phyloP scores from a whole-genome alignment of 2,888 invertebrate species.

The Drosophila emarginata region DNA sequence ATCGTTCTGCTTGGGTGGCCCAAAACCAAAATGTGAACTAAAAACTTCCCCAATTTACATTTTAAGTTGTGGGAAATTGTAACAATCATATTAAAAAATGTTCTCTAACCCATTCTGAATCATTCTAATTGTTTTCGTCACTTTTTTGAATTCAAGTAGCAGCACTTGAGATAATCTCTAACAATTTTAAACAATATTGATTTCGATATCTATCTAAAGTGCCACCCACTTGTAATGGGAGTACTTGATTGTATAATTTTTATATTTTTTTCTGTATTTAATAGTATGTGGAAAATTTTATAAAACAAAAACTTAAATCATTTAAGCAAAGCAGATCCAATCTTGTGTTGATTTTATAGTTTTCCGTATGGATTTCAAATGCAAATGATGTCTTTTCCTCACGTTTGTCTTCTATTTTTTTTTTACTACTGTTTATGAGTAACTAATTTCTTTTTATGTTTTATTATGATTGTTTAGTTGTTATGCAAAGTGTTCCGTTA shows the following conservation, averaged over 20 bases:
- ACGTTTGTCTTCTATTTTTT: background rate
- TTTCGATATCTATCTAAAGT: constrained; percentile 6
- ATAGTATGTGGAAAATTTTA: constrained; percentile 1
- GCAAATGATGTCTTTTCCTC: background rate
- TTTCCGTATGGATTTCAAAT: background rate
- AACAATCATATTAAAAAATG: constrained; percentile 7
- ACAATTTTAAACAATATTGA: too few relatives aligned
- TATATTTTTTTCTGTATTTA: background rate
- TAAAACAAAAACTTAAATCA: background rate
- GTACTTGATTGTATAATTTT: background rate
- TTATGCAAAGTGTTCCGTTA: constrained; percentile 16
- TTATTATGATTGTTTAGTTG: constrained; percentile 7
- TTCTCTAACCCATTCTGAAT: background rate
- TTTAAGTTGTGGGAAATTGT: constrained; percentile 26
- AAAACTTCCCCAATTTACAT: constrained; percentile 26
- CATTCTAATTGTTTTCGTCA: background rate
- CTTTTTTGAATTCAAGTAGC: background rate
- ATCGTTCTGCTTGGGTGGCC: constrained; percentile 24
- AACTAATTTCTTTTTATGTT: background rate
- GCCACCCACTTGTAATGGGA: background rate
- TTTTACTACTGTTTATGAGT: background rate
- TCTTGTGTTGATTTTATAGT: background rate
- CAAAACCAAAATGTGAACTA: background rate
- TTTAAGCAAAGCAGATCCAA: background rate
- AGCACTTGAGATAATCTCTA: background rate